These are phyloP conservation scores for Folsomia manolachei DNA, from an alignment of 2,888 invertebrate species.

Conservation along the genomic window DNA sequence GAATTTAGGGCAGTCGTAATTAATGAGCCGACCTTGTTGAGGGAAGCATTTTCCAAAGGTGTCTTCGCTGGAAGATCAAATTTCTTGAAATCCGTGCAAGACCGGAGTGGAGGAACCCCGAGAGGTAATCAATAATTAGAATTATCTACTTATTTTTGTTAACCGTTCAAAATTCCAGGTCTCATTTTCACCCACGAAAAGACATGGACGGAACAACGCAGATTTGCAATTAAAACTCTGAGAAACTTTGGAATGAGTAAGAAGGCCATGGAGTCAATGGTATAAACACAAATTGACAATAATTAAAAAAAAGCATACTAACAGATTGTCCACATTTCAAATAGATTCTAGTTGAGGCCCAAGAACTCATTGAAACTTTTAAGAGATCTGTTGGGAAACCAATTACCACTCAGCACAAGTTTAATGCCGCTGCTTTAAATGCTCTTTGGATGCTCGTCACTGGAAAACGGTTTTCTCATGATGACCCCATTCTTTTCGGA, in stretches of 20 bases:
- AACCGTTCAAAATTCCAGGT: no score
- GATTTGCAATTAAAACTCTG: constrained; percentile 29
- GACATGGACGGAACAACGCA: constrained; percentile 27
- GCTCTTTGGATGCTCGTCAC: constrained; percentile 34
- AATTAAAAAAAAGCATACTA: no score
- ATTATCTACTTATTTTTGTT: no score
- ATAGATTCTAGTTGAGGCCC: constrained; percentile 27
- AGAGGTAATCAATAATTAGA: no score
- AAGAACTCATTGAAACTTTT: constrained; percentile 29
- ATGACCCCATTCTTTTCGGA: constrained; percentile 33
- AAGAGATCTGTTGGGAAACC: constrained; percentile 26
- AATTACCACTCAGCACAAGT: constrained; percentile 25
- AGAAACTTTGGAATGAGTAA: constrained; percentile 37
- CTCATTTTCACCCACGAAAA: constrained; percentile 25
- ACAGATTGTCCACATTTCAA: no score
- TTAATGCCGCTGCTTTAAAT: constrained; percentile 35
- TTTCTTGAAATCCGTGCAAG: constrained; percentile 15
- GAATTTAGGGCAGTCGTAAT: no score
- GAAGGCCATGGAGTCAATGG: constrained; percentile 23
- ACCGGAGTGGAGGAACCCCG: constrained; percentile 27
- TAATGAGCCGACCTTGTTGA: no score
- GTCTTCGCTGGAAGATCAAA: constrained; percentile 32
- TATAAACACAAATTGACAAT: no score
- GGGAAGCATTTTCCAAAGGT: no score
- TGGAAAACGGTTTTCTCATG: constrained; percentile 35